These are phyloP conservation scores for Psittacus erithacus DNA, from an alignment of 2,113 vertebrate genomes.

Conservation along the genomic window DNA sequence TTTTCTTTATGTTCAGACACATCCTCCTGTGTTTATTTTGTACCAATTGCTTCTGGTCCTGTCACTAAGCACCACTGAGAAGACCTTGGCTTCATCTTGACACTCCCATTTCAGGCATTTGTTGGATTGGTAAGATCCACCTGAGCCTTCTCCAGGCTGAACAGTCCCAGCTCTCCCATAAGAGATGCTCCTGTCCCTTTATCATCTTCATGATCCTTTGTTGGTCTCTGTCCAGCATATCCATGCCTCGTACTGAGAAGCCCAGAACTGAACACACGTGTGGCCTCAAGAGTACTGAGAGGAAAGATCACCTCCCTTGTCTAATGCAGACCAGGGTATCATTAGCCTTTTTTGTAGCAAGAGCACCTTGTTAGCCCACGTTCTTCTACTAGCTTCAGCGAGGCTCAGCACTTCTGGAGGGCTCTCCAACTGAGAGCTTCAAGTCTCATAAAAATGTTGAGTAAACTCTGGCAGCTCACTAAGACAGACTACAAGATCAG, in stretches of 20 bases:
- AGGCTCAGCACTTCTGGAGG: not conserved
- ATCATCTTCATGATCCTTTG: not conserved
- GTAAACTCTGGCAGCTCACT: not conserved
- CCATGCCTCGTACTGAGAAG: not conserved
- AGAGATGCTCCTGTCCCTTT: not conserved
- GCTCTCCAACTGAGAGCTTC: not conserved
- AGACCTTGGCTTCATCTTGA: not conserved
- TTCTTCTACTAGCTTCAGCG: not conserved
- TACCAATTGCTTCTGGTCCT: not conserved
- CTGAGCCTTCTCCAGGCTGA: not conserved
- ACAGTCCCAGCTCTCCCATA: not conserved
- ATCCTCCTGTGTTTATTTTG: not conserved
- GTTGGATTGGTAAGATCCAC: not conserved
- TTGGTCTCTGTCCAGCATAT: not conserved
- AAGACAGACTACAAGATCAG: not conserved
- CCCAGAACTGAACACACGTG: not conserved
- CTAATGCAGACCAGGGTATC: not conserved
- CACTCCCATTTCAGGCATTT: not conserved
- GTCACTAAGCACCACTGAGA: not conserved
- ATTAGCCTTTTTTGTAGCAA: not conserved
- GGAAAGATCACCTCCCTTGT: not conserved
- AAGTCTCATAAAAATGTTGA: not conserved
- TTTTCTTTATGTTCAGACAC: not conserved
- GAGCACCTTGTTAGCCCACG: not conserved
- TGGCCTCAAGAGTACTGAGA: not conserved